A percentile compares a stretch with the other conserved stretches of the same genome.
Evolutionary conservation across 2,113 vertebrate genomes (phyloP).

Genomic region (Passer domesticus): DNA sequence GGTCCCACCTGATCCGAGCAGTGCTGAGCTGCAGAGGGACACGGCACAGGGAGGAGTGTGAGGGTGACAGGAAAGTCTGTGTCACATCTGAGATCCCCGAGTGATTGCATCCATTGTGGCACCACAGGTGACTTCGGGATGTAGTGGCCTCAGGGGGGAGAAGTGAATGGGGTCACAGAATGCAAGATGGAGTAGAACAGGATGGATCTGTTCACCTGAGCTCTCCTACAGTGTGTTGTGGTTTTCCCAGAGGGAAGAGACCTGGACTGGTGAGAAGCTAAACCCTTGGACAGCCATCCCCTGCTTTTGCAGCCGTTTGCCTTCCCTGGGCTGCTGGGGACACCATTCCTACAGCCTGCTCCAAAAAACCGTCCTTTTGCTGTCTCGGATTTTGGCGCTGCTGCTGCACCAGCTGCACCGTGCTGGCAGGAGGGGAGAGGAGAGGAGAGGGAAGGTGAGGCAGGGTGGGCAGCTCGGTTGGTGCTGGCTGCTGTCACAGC

Average conservation of each 20-base stretch:
- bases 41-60: rapidly evolving
- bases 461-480: background rate
- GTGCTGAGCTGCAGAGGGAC: background rate
- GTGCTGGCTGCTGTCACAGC: background rate
- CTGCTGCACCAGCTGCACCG: background rate
- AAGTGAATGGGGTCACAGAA: background rate
- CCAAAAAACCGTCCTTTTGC: background rate
- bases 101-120: background rate
- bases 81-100: background rate
- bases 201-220: background rate
- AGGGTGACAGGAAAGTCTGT: background rate
- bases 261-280: rapidly evolving
- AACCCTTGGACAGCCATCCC: background rate
- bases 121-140: background rate
- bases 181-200: background rate
- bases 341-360: background rate
- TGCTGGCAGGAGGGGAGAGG: background rate
- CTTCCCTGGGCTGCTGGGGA: background rate
- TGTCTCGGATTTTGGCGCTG: background rate
- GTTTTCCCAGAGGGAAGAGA: background rate
- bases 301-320: background rate
- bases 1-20: background rate
- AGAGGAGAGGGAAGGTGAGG: background rate
- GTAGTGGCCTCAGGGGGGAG: background rate
- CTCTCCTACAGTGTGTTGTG: background rate